Percentiles rank a stretch among this genome's conserved stretches.
These are phyloP conservation scores for Manis pentadactyla DNA, from an alignment of 2,797 vertebrate species.

Conservation along the genomic window DNA sequence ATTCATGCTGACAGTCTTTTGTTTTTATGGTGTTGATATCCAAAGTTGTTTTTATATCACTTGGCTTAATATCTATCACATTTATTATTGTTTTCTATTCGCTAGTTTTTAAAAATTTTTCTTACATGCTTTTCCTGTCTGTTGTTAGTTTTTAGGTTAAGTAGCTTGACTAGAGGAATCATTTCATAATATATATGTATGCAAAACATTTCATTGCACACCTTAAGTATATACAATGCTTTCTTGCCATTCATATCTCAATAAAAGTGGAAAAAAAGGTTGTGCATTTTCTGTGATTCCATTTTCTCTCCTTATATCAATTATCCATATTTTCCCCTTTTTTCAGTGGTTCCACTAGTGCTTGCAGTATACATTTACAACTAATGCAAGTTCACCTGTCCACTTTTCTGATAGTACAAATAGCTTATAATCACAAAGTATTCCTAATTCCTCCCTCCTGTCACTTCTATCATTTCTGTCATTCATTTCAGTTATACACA, in stretches of 20 bases:
- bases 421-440: background rate
- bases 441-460: background rate
- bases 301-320: background rate
- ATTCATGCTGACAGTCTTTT: background rate
- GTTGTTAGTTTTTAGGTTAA: background rate
- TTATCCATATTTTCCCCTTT: background rate
- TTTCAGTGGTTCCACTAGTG: background rate
- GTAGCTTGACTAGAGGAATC: background rate
- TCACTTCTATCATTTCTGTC: background rate
- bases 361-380: background rate
- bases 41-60: background rate
- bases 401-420: background rate
- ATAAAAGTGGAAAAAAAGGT: background rate
- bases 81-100: background rate
- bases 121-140: background rate
- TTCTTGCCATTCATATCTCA: background rate
- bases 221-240: background rate
- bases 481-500: background rate
- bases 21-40: background rate
- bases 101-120: background rate
- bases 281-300: background rate
- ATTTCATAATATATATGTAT: background rate
- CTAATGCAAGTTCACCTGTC: background rate
- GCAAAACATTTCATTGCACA: background rate
- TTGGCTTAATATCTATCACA: background rate